Evolutionary conservation across 2,888 invertebrate species (phyloP).

Genomic region (Amaurobius ferox): DNA sequence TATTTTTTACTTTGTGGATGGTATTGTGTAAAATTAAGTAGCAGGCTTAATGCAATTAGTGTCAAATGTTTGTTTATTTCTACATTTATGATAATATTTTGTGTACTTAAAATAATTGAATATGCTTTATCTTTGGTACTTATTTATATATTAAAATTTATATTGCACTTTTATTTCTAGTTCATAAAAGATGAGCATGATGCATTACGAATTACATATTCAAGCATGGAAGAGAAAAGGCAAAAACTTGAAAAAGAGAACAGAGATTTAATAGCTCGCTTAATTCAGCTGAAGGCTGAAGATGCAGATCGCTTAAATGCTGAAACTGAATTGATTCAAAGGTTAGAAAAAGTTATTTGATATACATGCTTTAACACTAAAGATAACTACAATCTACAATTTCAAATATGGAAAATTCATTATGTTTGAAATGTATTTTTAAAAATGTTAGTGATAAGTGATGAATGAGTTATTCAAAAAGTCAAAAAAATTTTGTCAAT

Average conservation of each 20-base stretch:
- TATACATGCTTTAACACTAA: background rate
- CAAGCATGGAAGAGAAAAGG: conserved; percentile 87
- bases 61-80: too few relatives aligned
- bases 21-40: too few relatives aligned
- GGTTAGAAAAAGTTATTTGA: conserved; percentile 80
- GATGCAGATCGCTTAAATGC: conserved; percentile 98
- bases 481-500: too few relatives aligned
- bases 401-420: too few relatives aligned
- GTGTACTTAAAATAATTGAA: background rate
- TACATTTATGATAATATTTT: background rate
- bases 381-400: too few relatives aligned
- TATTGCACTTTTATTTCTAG: conserved; percentile 77
- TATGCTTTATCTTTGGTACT: background rate
- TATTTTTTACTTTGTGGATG: too few relatives aligned
- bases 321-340: conserved; percentile 94
- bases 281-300: conserved; percentile 93
- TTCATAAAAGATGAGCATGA: conserved; percentile 95
- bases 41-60: too few relatives aligned
- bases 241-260: conserved; percentile 77
- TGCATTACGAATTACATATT: conserved; percentile 93
- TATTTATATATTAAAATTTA: too few relatives aligned
- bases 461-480: too few relatives aligned
- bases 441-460: too few relatives aligned
- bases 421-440: too few relatives aligned
- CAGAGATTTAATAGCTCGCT: conserved; percentile 79